Evolutionary conservation across 1,140 invertebrate species (phyloP).

Genomic region (Laodelphax striatellus): DNA sequence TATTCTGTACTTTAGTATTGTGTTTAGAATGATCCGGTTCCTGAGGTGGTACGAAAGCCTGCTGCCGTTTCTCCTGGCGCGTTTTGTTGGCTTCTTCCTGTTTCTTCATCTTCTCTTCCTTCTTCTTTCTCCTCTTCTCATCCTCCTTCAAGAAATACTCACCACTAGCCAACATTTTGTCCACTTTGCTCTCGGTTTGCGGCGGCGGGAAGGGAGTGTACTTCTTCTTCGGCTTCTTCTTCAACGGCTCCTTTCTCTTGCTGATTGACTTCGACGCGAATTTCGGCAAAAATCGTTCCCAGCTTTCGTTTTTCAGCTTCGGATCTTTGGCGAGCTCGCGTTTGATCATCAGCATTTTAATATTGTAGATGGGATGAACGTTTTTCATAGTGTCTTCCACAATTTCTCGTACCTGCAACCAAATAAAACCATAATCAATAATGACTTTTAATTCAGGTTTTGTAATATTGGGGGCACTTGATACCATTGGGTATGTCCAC

Average conservation of each 20-base stretch:
- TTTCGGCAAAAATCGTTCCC: conserved; percentile 94
- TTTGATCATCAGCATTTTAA: conserved; percentile 98
- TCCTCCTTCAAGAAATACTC: conserved; percentile 92
- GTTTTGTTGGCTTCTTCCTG: conserved; percentile 54
- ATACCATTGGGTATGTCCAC: no score
- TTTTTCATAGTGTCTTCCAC: conserved; percentile 98
- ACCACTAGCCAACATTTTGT: conserved; percentile 85
- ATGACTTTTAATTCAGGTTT: no score
- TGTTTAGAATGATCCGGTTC: conserved; percentile 33
- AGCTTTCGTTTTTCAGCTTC: conserved; percentile 84
- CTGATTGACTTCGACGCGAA: conserved; percentile 87
- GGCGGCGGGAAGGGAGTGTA: conserved; percentile 97
- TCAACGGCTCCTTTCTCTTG: conserved; percentile 76
- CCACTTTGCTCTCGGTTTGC: conserved; percentile 85
- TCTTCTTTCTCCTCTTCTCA: conserved; percentile 58
- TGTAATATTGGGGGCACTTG: no score
- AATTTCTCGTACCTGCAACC: conserved; percentile 63
- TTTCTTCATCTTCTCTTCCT: conserved; percentile 60
- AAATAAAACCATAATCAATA: conserved; percentile 6
- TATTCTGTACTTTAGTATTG: background rate
- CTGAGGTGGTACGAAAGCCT: conserved; percentile 73
- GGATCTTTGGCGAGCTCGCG: conserved; percentile 87
- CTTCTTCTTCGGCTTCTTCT: conserved; percentile 70
- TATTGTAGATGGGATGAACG: conserved; percentile 98
- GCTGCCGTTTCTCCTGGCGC: conserved; percentile 60